Percentiles rank a stretch among this genome's conserved stretches.
Conservation (phyloP, 1,140 invertebrate species). For the Brachionus plicatilis region DNA sequence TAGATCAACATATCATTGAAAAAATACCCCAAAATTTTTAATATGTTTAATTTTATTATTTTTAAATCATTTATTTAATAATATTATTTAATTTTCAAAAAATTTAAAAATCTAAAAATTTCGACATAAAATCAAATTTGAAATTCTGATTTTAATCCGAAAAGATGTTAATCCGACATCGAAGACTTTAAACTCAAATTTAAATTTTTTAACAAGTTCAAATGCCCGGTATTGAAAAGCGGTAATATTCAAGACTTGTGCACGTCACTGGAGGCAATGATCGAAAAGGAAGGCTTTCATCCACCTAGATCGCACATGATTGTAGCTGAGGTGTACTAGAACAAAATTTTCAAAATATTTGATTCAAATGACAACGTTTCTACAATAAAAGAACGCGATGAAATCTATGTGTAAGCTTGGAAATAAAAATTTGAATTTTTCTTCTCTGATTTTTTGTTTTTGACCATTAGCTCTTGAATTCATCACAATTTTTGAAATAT, state of each 20-base stretch:
- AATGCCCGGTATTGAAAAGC: constrained; percentile 58
- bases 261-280: constrained; percentile 44
- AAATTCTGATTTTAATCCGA: constrained; percentile 44
- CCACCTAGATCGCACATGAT: constrained; percentile 45
- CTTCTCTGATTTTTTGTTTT: no score
- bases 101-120: not conserved
- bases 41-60: no score
- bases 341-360: constrained; percentile 60
- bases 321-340: constrained; percentile 59
- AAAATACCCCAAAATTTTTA: no score
- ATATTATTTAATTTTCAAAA: no score
- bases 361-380: constrained; percentile 53
- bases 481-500: no score
- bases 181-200: no score
- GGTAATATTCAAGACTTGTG: constrained; percentile 51
- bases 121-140: not conserved
- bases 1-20: no score
- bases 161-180: not conserved
- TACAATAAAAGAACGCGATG: constrained; percentile 58
- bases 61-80: no score
- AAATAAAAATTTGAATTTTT: not conserved
- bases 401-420: constrained; percentile 56
- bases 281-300: not conserved
- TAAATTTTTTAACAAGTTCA: constrained; percentile 48
- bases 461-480: no score